Evolutionary conservation across 2,113 vertebrate genomes (phyloP).

Genomic region (Isurus oxyrinchus): DNA sequence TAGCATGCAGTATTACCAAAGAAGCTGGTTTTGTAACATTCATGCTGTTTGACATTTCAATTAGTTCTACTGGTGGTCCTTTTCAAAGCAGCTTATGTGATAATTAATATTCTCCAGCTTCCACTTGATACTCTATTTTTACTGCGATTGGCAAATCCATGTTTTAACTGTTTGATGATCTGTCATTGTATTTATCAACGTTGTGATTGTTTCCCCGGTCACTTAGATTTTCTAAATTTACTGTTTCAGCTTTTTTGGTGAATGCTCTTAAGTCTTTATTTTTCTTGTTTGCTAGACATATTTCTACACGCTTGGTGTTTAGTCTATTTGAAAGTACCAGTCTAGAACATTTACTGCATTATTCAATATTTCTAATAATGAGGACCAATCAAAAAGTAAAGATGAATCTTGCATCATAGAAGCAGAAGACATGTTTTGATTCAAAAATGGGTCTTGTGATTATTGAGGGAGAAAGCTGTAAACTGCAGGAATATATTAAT

Average conservation of each 20-base stretch:
- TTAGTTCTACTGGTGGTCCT: background rate
- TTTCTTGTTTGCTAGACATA: background rate
- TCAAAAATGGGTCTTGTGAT: background rate
- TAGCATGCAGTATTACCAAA: background rate
- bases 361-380: background rate
- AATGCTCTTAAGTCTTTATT: background rate
- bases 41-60: background rate
- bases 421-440: background rate
- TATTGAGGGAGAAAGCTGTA: no score
- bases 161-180: background rate
- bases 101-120: background rate
- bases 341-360: background rate
- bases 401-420: background rate
- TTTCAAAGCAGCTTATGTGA: background rate
- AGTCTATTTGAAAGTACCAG: background rate
- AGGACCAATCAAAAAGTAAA: background rate
- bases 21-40: background rate
- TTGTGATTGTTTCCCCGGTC: background rate
- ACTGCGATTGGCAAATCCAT: background rate
- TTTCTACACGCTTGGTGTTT: background rate
- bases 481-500: no score
- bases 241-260: background rate
- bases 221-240: background rate
- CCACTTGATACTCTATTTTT: background rate
- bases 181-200: slow-evolving; percentile 3